Evolutionary conservation across 2,797 vertebrate species (phyloP).

Genomic region (Leuciscus waleckii): DNA sequence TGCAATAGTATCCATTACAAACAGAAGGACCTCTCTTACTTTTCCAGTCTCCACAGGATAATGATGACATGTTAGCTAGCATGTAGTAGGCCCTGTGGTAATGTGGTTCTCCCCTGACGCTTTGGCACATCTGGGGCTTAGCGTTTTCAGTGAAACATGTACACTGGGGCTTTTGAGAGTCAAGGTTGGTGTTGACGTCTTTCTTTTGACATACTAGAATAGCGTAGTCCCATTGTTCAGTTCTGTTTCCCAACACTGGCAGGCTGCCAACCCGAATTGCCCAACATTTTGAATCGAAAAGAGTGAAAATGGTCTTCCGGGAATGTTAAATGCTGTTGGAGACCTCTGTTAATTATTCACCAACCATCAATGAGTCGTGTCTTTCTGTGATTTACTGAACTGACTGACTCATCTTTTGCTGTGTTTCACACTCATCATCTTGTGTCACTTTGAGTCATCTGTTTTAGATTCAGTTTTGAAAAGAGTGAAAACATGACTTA

Average conservation of each 20-base stretch:
- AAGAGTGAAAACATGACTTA: not conserved
- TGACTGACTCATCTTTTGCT: conserved; percentile 3
- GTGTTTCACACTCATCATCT: not conserved
- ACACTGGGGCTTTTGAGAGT: conserved; percentile 15
- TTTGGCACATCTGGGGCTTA: conserved; percentile 24
- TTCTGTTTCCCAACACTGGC: conserved; percentile 32
- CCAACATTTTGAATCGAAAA: conserved; percentile 37
- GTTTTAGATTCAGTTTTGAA: not conserved
- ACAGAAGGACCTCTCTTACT: conserved; percentile 37
- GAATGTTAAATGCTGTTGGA: not conserved
- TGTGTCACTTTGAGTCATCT: conserved; percentile 20
- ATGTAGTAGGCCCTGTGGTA: conserved; percentile 16
- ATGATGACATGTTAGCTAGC: conserved; percentile 25
- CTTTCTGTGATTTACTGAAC: not conserved
- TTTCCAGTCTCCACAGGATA: conserved; percentile 24
- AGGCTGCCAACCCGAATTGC: conserved; percentile 30
- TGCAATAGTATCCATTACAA: conserved; percentile 44
- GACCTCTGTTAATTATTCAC: not conserved
- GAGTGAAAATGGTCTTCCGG: not conserved
- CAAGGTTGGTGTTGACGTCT: conserved; percentile 23
- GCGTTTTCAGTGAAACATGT: not conserved
- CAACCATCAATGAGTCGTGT: not conserved
- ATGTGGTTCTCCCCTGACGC: not conserved
- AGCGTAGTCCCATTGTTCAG: conserved; percentile 19
- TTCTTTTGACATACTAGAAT: conserved; percentile 38